A percentile compares a stretch with the other conserved stretches of the same genome.
Conservation (phyloP, 1,140 invertebrate species). For the Lordiphosa clarofinis region DNA sequence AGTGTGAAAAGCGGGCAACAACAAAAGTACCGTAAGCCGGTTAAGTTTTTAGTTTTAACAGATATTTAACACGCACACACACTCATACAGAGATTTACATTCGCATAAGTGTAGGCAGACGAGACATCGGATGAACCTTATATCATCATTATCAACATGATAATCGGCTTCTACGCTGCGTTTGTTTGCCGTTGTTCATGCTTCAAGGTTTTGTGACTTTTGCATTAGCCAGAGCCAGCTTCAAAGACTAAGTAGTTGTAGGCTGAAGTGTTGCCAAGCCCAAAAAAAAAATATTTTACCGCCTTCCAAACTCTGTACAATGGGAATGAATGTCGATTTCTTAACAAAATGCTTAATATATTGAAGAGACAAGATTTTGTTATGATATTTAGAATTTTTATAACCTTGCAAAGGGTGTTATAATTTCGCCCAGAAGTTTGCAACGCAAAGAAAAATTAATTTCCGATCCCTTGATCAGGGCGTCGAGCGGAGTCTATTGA, state of each 20-base stretch:
- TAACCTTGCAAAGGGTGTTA: too few species aligned
- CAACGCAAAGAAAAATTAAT: too few species aligned
- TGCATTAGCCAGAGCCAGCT: conserved; percentile 63
- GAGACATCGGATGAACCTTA: conserved; percentile 35
- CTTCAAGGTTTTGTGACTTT: conserved; percentile 72
- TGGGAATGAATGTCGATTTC: too few species aligned
- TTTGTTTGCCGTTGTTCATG: conserved; percentile 66
- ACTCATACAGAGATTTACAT: conserved; percentile 26
- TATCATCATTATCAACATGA: conserved; percentile 29
- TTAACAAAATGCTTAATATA: too few species aligned
- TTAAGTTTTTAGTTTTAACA: conserved; percentile 63
- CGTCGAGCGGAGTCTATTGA: too few species aligned
- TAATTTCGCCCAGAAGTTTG: too few species aligned
- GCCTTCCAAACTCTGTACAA: conserved; percentile 7
- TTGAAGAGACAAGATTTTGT: too few species aligned
- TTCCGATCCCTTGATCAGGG: too few species aligned
- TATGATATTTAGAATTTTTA: too few species aligned
- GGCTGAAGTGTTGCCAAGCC: conserved; percentile 47
- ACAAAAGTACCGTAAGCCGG: conserved; percentile 55
- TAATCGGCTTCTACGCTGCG: conserved; percentile 27
- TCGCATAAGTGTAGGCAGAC: conserved; percentile 21
- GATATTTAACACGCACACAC: conserved; percentile 56
- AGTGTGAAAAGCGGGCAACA: conserved; percentile 53
- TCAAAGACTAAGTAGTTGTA: conserved; percentile 33
- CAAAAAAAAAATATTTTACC: conserved; percentile 32